These are phyloP conservation scores for Lasioglossum morio DNA, from an alignment of 2,888 invertebrate species.

Conservation along the genomic window DNA sequence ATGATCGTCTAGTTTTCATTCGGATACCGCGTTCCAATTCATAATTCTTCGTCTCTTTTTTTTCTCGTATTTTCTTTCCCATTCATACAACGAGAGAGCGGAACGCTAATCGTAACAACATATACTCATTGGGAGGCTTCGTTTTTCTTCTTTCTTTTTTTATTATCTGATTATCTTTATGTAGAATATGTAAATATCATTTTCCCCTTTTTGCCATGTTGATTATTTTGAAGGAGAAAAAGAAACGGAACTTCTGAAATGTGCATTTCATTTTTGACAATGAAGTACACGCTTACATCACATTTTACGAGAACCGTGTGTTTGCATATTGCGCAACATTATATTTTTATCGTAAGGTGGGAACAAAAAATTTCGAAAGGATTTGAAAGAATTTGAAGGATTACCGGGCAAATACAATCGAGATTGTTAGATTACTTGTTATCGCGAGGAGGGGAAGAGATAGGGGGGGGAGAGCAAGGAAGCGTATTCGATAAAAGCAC, in stretches of 20 bases:
- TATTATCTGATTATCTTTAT: constrained; percentile 40
- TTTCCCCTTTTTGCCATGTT: constrained; percentile 21
- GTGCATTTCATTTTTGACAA: constrained; percentile 31
- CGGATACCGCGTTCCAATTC: background rate
- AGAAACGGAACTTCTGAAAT: constrained; percentile 42
- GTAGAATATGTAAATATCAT: constrained; percentile 73
- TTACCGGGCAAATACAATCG: background rate
- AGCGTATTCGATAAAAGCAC: constrained; percentile 15
- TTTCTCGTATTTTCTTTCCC: background rate
- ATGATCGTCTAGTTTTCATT: constrained; percentile 20
- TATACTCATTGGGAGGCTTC: constrained; percentile 23
- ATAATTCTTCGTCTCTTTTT: background rate
- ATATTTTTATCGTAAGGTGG: background rate
- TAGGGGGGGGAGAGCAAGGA: background rate
- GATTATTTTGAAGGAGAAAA: background rate
- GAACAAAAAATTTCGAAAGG: background rate
- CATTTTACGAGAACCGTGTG: constrained; percentile 27
- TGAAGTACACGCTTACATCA: constrained; percentile 40
- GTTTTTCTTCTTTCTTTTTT: constrained; percentile 17
- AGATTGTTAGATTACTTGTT: background rate
- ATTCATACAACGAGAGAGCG: constrained; percentile 5
- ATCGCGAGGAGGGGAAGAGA: constrained; percentile 2
- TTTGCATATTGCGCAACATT: constrained; percentile 2
- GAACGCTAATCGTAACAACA: constrained; percentile 25
- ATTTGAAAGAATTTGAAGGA: constrained; percentile 2